A percentile compares a stretch with the other conserved stretches of the same genome.
These are phyloP conservation scores for Tamandua tetradactyla DNA, from an alignment of 2,797 vertebrate species.

Conservation along the genomic window DNA sequence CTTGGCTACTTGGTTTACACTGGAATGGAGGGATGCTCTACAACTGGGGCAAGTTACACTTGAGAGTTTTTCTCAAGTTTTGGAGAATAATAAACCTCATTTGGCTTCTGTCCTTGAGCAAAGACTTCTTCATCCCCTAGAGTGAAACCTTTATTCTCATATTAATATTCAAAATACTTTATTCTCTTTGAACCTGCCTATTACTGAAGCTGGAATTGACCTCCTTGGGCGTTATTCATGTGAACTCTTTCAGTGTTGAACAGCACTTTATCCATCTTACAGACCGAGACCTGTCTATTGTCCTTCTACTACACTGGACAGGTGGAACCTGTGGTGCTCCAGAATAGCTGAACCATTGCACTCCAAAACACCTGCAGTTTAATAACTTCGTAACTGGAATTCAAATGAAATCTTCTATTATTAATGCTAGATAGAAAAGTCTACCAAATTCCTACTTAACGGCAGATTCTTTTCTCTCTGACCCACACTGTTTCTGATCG, in stretches of 20 bases:
- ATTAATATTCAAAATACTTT: neutral
- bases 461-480: neutral
- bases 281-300: neutral
- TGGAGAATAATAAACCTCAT: neutral
- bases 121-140: neutral
- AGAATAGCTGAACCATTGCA: neutral
- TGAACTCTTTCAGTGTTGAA: neutral
- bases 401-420: neutral
- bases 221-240: neutral
- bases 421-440: neutral
- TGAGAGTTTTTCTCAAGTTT: neutral
- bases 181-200: neutral
- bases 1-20: neutral
- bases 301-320: neutral
- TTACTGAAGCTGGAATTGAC: neutral
- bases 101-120: conserved; percentile 37
- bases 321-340: neutral
- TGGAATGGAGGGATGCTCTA: neutral
- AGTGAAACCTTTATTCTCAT: neutral
- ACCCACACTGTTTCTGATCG: neutral
- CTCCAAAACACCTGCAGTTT: neutral
- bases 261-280: neutral
- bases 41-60: neutral
- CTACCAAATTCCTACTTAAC: neutral
- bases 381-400: neutral